Base-by-base conservation (phyloP, 2,888 invertebrate genomes). In the Trichacis sp. region DNA sequence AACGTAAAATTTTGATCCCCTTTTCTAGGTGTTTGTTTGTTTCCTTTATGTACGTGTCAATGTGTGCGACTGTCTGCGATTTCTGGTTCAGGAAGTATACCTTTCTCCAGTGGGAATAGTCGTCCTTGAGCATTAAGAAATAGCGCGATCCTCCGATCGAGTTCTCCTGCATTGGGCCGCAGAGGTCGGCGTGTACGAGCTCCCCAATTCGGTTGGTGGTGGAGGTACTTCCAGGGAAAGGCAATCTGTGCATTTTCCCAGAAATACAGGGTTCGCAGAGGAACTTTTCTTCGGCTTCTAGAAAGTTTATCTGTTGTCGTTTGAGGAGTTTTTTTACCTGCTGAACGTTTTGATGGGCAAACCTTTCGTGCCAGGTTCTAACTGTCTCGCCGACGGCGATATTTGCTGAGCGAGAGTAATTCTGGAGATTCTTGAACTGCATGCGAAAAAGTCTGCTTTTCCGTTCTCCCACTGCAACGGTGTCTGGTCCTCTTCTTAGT, bases 131-230 rank as follows among this genome's bases (percentile, higher is more conserved):
- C n/a, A 69, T 14, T 0, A 65, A 33, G 19, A 55, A 69, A 33
- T 61, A 69, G 14, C 54, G 17, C 0, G 61, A 19, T 14, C 63
- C 69, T 48, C 56, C 61, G 2, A 67, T n/a, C 8, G 66, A 71
- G 1, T 53, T 40, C 1, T 51, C 50, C 14, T 65, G 61, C 69
- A 73, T 69, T 1, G 54, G 65, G 0, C 72, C 72, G 19, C 72
- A 69, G 1, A 71, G 30, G 12, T 73, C 71, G 1, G 63, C 66
- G 30, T 70, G 69, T 0, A 71, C 38, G 0, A 73, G 20, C 12
- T 72, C 68, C 1, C 68, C 69, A 2, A 45, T 24, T 48, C 36
- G 51, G 2, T n/a, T 48, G 8, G 65, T 19, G 19, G 58, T 63
- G 1, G 56, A 36, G 1, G 15, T 17, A 38, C 66, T 65, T 9